Conservation (phyloP, 2,888 invertebrate genomes). For the Pyrocoelia pectoralis region DNA sequence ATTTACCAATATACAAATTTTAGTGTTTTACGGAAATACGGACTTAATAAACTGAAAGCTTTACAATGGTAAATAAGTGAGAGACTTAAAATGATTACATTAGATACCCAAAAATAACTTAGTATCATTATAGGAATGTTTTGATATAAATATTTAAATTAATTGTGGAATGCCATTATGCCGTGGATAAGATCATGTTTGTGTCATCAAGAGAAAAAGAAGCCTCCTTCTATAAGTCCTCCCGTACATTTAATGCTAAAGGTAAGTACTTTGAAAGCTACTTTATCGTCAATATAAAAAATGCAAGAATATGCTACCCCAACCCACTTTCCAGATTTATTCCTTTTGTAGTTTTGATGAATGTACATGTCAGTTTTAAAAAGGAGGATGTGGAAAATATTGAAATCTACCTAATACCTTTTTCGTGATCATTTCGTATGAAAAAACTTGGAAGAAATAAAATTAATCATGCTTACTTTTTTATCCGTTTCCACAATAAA, state of each 20-base stretch:
- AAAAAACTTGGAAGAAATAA: constrained; percentile 1
- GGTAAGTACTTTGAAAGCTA: constrained; percentile 49
- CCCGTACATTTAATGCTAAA: constrained; percentile 61
- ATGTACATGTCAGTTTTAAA: too few species aligned
- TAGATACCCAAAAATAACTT: background rate
- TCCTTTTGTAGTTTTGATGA: too few species aligned
- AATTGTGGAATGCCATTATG: constrained; percentile 48
- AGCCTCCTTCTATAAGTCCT: constrained; percentile 59
- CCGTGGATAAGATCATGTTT: constrained; percentile 62
- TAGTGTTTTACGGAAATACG: background rate
- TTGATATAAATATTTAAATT: constrained; percentile 18
- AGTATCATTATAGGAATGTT: constrained; percentile 6
- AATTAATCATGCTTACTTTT: background rate
- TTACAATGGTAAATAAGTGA: background rate
- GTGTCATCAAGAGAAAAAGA: constrained; percentile 61
- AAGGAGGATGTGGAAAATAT: too few species aligned
- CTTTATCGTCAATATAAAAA: background rate
- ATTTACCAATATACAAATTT: background rate
- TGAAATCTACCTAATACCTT: too few species aligned
- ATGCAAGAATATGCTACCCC: background rate
- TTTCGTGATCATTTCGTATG: background rate
- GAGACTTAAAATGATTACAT: background rate
- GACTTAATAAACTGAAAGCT: background rate
- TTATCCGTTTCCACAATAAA: background rate
- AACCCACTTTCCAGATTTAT: background rate